phyloP scores from a whole-genome alignment of 2,888 invertebrate species.

The Xestia ashworthii region DNA sequence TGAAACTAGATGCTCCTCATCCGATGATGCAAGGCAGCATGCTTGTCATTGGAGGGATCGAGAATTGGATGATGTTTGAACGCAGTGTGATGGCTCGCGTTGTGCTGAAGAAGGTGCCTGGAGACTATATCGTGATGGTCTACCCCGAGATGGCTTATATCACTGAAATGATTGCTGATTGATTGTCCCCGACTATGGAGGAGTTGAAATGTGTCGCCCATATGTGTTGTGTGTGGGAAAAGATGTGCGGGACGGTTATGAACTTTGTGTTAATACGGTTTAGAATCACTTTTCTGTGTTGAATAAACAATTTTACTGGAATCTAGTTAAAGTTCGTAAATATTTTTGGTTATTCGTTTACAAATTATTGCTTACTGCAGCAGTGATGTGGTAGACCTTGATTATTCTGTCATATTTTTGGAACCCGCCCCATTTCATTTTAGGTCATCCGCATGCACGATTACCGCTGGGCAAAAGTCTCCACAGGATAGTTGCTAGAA shows the following conservation, averaged over 20 bases:
- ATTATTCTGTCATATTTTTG: not conserved
- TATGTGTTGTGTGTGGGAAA: no score
- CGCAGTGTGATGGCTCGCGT: conserved; percentile 33
- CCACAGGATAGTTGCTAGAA: no score
- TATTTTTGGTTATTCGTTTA: not conserved
- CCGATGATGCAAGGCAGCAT: conserved; percentile 27
- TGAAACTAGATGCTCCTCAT: conserved; percentile 34
- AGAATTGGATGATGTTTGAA: conserved; percentile 47
- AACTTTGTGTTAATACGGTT: conserved; percentile 3
- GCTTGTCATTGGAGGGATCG: conserved; percentile 38
- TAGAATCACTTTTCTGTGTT: not conserved
- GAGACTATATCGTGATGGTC: conserved; percentile 39
- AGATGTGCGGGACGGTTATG: conserved; percentile 8
- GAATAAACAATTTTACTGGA: not conserved
- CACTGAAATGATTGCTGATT: conserved; percentile 47
- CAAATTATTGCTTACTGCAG: not conserved
- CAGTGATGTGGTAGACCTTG: not conserved
- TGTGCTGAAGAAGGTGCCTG: conserved; percentile 33
- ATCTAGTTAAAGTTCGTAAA: not conserved
- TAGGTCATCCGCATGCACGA: no score
- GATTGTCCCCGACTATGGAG: not conserved
- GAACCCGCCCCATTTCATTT: no score
- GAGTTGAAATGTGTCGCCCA: conserved; percentile 52
- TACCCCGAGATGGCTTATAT: conserved; percentile 38
- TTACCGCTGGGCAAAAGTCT: no score